These are phyloP conservation scores for Nothoprocta pentlandii DNA, from an alignment of 2,113 vertebrate species.

Conservation along the genomic window DNA sequence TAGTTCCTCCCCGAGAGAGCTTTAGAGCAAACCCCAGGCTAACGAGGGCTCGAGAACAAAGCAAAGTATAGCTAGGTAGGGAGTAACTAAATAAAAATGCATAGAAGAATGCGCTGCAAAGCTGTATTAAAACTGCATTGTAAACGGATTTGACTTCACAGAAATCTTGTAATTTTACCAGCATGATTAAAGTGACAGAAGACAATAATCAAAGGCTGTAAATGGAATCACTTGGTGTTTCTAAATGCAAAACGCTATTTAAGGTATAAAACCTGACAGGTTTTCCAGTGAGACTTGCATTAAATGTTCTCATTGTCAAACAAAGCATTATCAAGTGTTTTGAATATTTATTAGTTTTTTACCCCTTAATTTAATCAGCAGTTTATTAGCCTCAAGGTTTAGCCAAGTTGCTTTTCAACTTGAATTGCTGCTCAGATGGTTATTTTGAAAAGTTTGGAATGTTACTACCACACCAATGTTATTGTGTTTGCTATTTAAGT, in stretches of 20 bases:
- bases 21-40: slow-evolving; percentile 66
- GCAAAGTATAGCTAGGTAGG: slow-evolving; percentile 65
- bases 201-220: slow-evolving; percentile 71
- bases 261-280: slow-evolving; percentile 72
- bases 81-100: slow-evolving; percentile 71
- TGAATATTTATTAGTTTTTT: slow-evolving; percentile 80
- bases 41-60: slow-evolving; percentile 72
- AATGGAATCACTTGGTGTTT: slow-evolving; percentile 65
- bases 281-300: slow-evolving; percentile 70
- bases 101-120: slow-evolving; percentile 48
- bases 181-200: slow-evolving; percentile 75
- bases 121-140: slow-evolving; percentile 67
- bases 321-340: slow-evolving; percentile 74
- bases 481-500: slow-evolving; percentile 44
- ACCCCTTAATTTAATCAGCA: slow-evolving; percentile 75
- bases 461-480: slow-evolving; percentile 30
- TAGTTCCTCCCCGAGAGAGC: slow-evolving; percentile 56
- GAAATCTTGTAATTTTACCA: slow-evolving; percentile 69
- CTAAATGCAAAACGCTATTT: slow-evolving; percentile 71
- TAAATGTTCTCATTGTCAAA: slow-evolving; percentile 74
- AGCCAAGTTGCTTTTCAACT: slow-evolving; percentile 72
- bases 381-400: slow-evolving; percentile 72
- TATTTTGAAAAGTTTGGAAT: slow-evolving; percentile 75
- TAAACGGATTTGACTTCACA: slow-evolving; percentile 72
- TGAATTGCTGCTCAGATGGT: slow-evolving; percentile 70